A percentile compares a stretch with the other conserved stretches of the same genome.
These are phyloP conservation scores for Oncorhynchus masou DNA, from an alignment of 2,113 vertebrate species.

Conservation along the genomic window DNA sequence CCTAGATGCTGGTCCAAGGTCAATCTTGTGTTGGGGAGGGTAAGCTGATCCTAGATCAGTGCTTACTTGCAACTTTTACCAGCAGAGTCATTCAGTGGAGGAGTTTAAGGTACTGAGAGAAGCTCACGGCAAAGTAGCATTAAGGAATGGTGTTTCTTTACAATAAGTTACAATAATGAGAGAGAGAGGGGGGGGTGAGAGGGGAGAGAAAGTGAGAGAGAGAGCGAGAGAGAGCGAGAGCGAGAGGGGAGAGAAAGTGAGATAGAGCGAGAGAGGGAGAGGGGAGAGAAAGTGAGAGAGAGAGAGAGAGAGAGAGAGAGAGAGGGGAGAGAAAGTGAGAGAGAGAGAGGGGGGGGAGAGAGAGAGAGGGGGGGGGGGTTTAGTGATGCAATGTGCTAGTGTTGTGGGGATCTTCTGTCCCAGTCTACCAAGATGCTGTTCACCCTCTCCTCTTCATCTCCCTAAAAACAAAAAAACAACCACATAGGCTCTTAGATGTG, in stretches of 20 bases:
- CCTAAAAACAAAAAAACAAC: constrained; percentile 37
- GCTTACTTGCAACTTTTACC: constrained; percentile 43
- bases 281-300: constrained; percentile 33
- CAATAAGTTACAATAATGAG: constrained; percentile 65
- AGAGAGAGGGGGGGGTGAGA: constrained; percentile 53
- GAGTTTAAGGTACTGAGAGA: constrained; percentile 13
- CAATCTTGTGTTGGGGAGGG: too few species aligned
- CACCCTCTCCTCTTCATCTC: constrained; percentile 51
- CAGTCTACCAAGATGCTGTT: constrained; percentile 31
- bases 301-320: constrained; percentile 42
- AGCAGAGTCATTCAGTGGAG: constrained; percentile 22
- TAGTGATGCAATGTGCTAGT: constrained; percentile 27
- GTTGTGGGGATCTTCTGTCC: constrained; percentile 45
- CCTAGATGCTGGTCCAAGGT: too few species aligned
- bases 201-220: neutral
- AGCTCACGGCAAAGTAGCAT: constrained; percentile 51
- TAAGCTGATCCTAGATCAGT: constrained; percentile 19
- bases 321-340: neutral
- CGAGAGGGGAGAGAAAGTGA: neutral
- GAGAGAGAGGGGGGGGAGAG: constrained; percentile 36
- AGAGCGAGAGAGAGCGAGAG: neutral
- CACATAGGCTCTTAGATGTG: neutral
- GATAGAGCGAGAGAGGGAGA: constrained; percentile 11
- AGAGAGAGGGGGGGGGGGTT: neutral
- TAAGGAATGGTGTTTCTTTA: constrained; percentile 68